A percentile compares a stretch with the other conserved stretches of the same genome.
phyloP scores from a whole-genome alignment of 2,888 invertebrate species.

The Vanessa cardui region DNA sequence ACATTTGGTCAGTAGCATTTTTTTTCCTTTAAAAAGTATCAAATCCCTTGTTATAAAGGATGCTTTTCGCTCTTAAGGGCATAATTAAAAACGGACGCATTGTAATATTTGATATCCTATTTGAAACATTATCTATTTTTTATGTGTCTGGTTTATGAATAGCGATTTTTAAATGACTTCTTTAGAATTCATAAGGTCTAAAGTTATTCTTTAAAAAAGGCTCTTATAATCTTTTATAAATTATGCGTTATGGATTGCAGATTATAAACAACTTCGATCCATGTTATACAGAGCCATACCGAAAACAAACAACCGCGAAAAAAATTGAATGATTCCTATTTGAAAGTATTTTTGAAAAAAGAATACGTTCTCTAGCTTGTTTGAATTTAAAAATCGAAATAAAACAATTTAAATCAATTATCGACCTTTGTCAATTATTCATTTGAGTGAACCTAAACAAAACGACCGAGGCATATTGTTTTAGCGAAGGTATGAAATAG shows the following conservation, averaged over 20 bases:
- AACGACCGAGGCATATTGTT: constrained; percentile 27
- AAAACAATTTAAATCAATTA: neutral
- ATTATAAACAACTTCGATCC: too few species aligned
- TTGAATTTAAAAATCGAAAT: neutral
- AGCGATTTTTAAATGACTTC: neutral
- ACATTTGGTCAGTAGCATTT: neutral
- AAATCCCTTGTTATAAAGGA: constrained; percentile 7
- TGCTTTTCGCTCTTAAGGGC: constrained; percentile 1
- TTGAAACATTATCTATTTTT: neutral
- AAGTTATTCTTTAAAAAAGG: too few species aligned
- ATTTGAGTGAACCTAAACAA: constrained; percentile 31
- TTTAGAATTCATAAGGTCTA: neutral
- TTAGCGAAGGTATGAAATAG: neutral
- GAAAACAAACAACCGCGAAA: too few species aligned
- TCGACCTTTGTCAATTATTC: constrained; percentile 18
- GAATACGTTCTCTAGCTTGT: too few species aligned
- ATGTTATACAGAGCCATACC: too few species aligned
- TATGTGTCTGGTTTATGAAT: neutral
- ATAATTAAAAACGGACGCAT: constrained; percentile 3
- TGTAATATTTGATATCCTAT: neutral
- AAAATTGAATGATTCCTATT: too few species aligned
- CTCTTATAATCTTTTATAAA: too few species aligned
- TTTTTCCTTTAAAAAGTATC: neutral
- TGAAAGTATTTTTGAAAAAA: neutral
- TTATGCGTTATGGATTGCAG: too few species aligned